Percentiles rank a stretch among this genome's conserved stretches.
phyloP scores from a whole-genome alignment of 2,797 vertebrate genomes.

The Protonibea diacanthus region DNA sequence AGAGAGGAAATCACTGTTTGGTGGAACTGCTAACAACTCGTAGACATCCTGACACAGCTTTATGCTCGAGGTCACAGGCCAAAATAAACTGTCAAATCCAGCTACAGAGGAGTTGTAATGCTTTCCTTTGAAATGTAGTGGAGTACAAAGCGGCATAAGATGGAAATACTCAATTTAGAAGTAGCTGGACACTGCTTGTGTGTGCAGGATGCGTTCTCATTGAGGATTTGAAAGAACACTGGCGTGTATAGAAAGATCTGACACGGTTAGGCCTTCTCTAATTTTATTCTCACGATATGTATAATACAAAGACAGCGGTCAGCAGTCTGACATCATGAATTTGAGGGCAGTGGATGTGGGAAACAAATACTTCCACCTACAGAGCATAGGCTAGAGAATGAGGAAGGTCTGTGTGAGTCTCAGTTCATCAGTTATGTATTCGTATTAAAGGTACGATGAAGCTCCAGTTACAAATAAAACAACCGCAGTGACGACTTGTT shows the following conservation, averaged over 20 bases:
- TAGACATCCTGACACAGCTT: neutral
- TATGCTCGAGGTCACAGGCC: neutral
- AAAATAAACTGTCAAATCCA: neutral
- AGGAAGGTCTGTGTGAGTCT: neutral
- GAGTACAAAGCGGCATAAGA: neutral
- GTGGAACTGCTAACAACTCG: neutral
- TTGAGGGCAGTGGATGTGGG: constrained; percentile 1
- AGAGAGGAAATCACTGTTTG: no score
- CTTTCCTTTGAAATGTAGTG: neutral
- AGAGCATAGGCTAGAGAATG: no score
- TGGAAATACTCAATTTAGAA: neutral
- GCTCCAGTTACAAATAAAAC: neutral
- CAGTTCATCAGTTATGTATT: neutral
- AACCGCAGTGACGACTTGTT: neutral
- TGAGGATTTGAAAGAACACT: neutral
- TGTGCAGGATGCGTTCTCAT: neutral
- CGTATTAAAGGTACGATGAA: neutral
- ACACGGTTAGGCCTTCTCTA: neutral
- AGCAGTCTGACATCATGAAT: constrained; percentile 32
- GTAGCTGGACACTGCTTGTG: neutral
- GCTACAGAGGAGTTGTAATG: neutral
- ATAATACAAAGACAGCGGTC: neutral
- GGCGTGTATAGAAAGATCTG: neutral
- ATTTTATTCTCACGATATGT: constrained; percentile 7
- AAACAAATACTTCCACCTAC: neutral